Conservation (phyloP, 2,113 vertebrate species). For the Trogon melanurus region DNA sequence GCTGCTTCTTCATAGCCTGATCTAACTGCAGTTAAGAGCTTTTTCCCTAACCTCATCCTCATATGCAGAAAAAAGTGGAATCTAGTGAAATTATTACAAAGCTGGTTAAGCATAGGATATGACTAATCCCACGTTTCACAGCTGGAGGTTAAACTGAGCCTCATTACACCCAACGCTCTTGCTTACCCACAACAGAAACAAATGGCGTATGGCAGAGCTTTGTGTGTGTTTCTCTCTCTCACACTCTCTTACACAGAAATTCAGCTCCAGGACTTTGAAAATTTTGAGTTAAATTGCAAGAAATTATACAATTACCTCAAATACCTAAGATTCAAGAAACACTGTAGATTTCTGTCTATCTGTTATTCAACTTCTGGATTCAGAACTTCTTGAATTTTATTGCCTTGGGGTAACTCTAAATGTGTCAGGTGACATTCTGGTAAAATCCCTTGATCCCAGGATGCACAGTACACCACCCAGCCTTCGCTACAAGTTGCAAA, state of each 20-base stretch:
- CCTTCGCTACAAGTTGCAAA: neutral
- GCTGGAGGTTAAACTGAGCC: conserved; percentile 67
- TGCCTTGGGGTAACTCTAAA: neutral
- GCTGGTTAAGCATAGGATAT: conserved; percentile 56
- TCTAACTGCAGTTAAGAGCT: neutral
- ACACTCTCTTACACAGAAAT: neutral
- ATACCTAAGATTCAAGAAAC: neutral
- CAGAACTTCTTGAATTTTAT: neutral
- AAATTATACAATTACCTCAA: neutral
- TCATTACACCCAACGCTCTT: conserved; percentile 59
- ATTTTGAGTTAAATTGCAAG: neutral
- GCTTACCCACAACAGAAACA: conserved; percentile 45
- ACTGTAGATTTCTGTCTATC: neutral
- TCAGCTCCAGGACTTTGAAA: neutral
- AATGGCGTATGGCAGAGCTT: conserved; percentile 45
- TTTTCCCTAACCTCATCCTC: neutral
- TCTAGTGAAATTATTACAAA: conserved; percentile 49
- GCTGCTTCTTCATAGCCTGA: neutral
- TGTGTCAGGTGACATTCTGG: neutral
- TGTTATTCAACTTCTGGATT: neutral
- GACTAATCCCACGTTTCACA: conserved; percentile 59
- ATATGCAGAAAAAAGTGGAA: conserved; percentile 1
- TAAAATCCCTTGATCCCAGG: neutral
- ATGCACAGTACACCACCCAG: neutral
- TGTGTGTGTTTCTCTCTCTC: neutral